Evolutionary conservation across 2,888 invertebrate species (phyloP).

Genomic region (Pyrocoelia pectoralis): DNA sequence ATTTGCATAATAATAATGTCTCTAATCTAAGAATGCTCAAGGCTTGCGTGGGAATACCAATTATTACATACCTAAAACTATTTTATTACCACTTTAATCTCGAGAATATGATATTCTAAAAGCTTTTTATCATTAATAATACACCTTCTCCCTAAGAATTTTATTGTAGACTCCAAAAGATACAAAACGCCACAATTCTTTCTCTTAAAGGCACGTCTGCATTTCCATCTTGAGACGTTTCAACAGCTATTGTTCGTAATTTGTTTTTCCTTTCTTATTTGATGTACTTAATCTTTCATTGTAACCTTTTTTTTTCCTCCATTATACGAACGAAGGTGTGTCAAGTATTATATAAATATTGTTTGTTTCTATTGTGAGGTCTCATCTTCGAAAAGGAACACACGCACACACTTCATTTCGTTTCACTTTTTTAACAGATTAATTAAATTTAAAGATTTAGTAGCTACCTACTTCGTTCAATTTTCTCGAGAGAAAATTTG

Average conservation of each 20-base stretch:
- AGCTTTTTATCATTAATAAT: constrained; percentile 18
- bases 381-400: constrained; percentile 11
- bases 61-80: constrained; percentile 16
- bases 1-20: constrained; percentile 17
- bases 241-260: constrained; percentile 34
- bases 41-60: constrained; percentile 21
- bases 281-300: constrained; percentile 22
- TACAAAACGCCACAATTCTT: constrained; percentile 11
- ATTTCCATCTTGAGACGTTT: constrained; percentile 19
- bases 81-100: constrained; percentile 21
- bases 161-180: constrained; percentile 13
- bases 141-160: neutral
- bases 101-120: constrained; percentile 15
- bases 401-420: neutral
- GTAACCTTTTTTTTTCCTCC: constrained; percentile 14
- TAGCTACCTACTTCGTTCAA: no score
- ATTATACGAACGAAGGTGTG: constrained; percentile 22
- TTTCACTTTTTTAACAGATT: no score
- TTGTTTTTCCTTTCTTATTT: constrained; percentile 28
- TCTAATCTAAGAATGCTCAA: constrained; percentile 8
- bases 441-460: no score
- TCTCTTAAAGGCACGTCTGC: constrained; percentile 4
- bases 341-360: constrained; percentile 31
- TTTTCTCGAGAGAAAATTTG: no score
- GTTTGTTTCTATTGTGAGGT: constrained; percentile 11